Base-by-base conservation (phyloP, 2,113 vertebrate genomes). In the Cryptomyrus ogoouensis region DNA sequence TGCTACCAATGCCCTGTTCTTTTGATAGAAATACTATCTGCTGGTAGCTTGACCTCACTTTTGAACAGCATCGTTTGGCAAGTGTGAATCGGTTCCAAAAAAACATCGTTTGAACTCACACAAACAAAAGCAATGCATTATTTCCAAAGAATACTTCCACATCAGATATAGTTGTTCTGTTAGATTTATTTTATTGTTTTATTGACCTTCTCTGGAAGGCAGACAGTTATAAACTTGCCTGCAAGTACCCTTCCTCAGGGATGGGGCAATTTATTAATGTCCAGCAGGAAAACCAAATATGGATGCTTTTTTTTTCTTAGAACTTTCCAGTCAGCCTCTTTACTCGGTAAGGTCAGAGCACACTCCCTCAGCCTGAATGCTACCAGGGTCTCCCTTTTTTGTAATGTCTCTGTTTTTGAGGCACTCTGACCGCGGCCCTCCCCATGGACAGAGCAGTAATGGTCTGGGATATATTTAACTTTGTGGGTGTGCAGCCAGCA, bases 141-240 rank as follows among this genome's bases (percentile, higher is more conserved):
- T 87, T 87, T 53, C 35, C 17, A 39, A 87, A 56, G 50, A 31
- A 53, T 31, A 53, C n/a, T 56, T 27, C n/a, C 24, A 84, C 19
- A 47, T 87, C 46, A 35, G 50, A 87, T 53, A 56, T 56, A 31
- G 27, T n/a, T 21, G n/a, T 52, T 52, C 13, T 19, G 47, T 87
- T 5, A 50, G 85, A 53, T 27, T 17, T 31, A 17, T 87, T 87
- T 87, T 53, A 53, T 87, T 27, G 85, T 53, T 53, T 53, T 53
- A 87, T 87, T 87, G 50, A 53, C 35, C 49, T 35, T 87, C 85
- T 52, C 49, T 31, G 21, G 84, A 49, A 87, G 85, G 84, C 27
- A 87, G 31, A 47, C 83, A 24, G 83, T 84, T 84, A 47, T 47
- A 84, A 84, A 87, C 50, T 56, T 87, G 85, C 15, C 85, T 87